Conservation (phyloP, 2,797 vertebrate genomes). For the Hapalemur alaotrensis region DNA sequence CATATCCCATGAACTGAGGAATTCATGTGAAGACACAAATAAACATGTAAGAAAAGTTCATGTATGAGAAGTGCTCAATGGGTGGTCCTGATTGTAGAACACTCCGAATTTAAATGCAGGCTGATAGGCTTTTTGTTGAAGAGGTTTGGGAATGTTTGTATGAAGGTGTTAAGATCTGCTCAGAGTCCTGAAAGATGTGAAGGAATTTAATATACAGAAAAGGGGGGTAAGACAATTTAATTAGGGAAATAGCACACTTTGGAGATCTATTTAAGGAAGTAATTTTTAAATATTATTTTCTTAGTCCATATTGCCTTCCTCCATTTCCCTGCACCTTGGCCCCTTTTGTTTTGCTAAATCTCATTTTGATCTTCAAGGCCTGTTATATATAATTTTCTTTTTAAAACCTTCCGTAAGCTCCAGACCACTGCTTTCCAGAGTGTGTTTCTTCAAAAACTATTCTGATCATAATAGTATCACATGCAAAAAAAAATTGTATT, state of each 20-base stretch:
- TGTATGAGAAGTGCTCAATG: neutral
- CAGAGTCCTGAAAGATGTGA: neutral
- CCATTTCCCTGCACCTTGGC: neutral
- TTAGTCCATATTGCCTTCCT: neutral
- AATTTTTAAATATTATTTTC: neutral
- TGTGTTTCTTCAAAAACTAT: neutral
- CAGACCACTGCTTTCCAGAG: neutral
- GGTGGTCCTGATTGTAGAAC: neutral
- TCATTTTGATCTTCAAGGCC: neutral
- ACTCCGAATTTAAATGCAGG: neutral
- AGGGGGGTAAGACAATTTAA: neutral
- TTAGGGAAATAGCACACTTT: neutral
- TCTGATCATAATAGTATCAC: neutral
- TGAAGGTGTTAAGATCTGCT: neutral
- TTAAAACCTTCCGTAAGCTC: neutral
- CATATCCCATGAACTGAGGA: neutral
- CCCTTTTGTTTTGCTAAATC: neutral
- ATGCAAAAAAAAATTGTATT: neutral
- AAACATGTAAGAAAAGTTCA: neutral
- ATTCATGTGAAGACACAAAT: neutral
- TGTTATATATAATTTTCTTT: neutral
- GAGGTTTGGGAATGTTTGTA: neutral
- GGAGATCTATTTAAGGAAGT: neutral
- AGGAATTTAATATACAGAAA: neutral
- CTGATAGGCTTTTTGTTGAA: neutral